Base-by-base conservation (phyloP, 2,888 invertebrate genomes). In the Onthophagus sagittarius region DNA sequence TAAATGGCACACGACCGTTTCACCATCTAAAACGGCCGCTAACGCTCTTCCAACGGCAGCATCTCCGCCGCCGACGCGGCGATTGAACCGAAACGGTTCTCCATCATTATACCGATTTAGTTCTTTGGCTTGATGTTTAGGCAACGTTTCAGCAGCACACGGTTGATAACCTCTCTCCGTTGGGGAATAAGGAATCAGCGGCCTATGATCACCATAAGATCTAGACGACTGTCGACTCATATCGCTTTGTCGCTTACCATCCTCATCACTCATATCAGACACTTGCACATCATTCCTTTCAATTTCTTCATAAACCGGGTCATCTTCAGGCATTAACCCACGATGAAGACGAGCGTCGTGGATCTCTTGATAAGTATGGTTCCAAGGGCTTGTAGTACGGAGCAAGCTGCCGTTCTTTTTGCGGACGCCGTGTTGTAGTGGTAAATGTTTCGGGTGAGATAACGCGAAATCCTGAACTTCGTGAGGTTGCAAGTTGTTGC, bases 1-100 rank as follows among this genome's bases (percentile, higher is more conserved):
- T 11, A 95, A 85, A 83, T 94, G 94, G 85, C 95, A 95, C 74
- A 95, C 93, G 74, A 95, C 95, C 75, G 94, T 94, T 81, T 93
- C 92, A 67, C 95, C 94, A 83, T 95, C 94, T 72, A 95, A 87
- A 76, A 95, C 95, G 11, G 95, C 95, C 32, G 95, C 92, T 77
- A 90, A 79, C 6, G 90, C 89, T 76, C 90, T 85, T 84, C 89
- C 89, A 23, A 23, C 23, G 23, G 23, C 23, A 23, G 23, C 23
- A 79, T 86, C 89, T 0, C 89, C 89, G 77, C 87, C 87, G 74
- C 88, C 88, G 80, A 87, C 87, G 76, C 88, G 88, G 73, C 83
- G 82, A 71, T 71, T 88, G 87, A 81, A 88, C 86, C 80, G 88
- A 74, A 89, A 88, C 76, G 88, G 88, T 71, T 85, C 81, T 62